A percentile compares a stretch with the other conserved stretches of the same genome.
These are phyloP conservation scores for Cataglyphis hispanica DNA, from an alignment of 1,140 invertebrate species.

Conservation along the genomic window DNA sequence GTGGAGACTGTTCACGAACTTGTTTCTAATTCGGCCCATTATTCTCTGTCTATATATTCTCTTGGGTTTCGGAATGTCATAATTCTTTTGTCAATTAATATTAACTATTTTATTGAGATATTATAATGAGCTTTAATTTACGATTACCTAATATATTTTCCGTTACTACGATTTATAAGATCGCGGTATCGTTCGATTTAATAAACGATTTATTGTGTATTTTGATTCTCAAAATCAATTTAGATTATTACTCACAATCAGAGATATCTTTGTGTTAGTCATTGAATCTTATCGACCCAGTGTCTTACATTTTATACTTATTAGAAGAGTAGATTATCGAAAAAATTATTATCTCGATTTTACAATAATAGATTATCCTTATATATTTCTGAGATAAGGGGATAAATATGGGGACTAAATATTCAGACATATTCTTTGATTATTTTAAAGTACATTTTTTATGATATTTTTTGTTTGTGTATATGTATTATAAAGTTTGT, in stretches of 20 bases:
- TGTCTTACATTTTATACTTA: background rate
- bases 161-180: background rate
- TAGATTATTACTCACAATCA: constrained; percentile 3
- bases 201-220: background rate
- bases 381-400: constrained; percentile 10
- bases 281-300: constrained; percentile 13
- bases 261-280: background rate
- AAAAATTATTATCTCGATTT: constrained; percentile 22
- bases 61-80: background rate
- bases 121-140: background rate
- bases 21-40: constrained; percentile 26
- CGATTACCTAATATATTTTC: background rate
- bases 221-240: background rate
- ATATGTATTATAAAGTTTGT: too few species aligned
- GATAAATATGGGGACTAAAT: too few species aligned
- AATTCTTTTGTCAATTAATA: background rate
- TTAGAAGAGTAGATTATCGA: background rate
- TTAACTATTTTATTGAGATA: background rate
- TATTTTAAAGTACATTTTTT: background rate
- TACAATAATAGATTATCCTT: background rate
- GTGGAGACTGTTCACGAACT: constrained; percentile 1
- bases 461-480: background rate
- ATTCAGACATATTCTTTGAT: background rate
- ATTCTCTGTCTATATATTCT: constrained; percentile 11
- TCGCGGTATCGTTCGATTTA: background rate